Base-by-base conservation (phyloP, 1,140 invertebrate genomes). In the Pogonognathellus flavescens region DNA sequence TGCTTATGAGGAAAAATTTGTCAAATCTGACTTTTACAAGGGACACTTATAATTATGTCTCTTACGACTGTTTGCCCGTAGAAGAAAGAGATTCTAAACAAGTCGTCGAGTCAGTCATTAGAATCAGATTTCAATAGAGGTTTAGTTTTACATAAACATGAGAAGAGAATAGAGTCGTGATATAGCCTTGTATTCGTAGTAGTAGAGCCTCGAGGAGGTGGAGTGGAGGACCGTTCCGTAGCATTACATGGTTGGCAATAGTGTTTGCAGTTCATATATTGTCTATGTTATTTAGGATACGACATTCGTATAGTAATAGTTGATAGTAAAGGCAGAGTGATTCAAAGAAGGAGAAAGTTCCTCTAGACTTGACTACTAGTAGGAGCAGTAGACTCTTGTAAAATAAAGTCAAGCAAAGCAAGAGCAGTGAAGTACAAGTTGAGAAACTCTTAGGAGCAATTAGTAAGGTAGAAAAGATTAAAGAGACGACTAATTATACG, bases 101-200 rank as follows among this genome's bases (percentile, higher is more conserved):
- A 70, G 66, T 70, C 22, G 70, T 70, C 22, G 70, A 76, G 70
- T 76, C 70, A 76, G 70, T 76, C 70, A 76, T 76, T 76, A 76
- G 70, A 76, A 76, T 76, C 70, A 76, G 70, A 76, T 76, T 76
- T 76, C 70, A 76, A 76, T 76, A 76, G 70, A 76, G 70, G 70
- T 76, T 76, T 76, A 76, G 70, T 76, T 76, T 76, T 76, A 76
- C 70, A 76, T 76, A 76, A 76, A 76, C 70, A 76, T 76, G 70
- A 76, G 70, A 49, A 76, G 41, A 76, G 70, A n/a, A 76, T 25
- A 76, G 70, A 41, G 14, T 76, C 70, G 70, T 76, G 16, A n/a
- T 41, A 41, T 41, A 41, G 31, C 31, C 20, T 7, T 66, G 20
- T 22, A 22, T 60, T 59, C 53, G 14, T 18, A 0, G 62, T 14